Percentiles rank a stretch among this genome's conserved stretches.
Conservation (phyloP, 2,888 invertebrate genomes). For the Eubasilissa splendida region DNA sequence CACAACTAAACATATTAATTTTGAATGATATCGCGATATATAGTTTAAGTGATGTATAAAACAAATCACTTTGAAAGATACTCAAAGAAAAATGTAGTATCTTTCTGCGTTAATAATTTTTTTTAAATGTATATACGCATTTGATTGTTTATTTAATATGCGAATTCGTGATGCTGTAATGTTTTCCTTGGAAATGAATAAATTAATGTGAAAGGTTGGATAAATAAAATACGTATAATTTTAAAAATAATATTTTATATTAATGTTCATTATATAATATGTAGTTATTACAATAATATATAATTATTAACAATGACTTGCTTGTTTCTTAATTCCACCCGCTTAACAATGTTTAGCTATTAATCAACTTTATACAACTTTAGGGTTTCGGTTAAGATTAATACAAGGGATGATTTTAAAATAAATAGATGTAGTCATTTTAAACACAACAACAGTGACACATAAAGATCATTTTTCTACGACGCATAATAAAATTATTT, state of each 20-base stretch:
- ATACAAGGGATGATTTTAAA: not conserved
- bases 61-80: no score
- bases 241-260: constrained; percentile 59
- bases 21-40: no score
- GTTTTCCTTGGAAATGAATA: not conserved
- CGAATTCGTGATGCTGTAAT: not conserved
- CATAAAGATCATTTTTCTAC: not conserved
- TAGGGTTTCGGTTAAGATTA: no score
- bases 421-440: constrained; percentile 1
- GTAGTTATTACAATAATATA: constrained; percentile 56
- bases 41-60: no score
- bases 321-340: constrained; percentile 45
- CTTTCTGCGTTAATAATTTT: no score
- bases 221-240: constrained; percentile 33
- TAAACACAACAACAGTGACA: not conserved
- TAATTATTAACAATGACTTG: constrained; percentile 58
- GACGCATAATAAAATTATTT: no score
- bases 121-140: no score
- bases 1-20: no score
- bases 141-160: not conserved
- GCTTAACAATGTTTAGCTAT: constrained; percentile 36
- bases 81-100: no score
- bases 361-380: no score
- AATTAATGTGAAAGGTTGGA: not conserved
- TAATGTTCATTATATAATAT: constrained; percentile 54